Conservation (phyloP, 2,113 vertebrate genomes). For the Gopherus flavomarginatus region DNA sequence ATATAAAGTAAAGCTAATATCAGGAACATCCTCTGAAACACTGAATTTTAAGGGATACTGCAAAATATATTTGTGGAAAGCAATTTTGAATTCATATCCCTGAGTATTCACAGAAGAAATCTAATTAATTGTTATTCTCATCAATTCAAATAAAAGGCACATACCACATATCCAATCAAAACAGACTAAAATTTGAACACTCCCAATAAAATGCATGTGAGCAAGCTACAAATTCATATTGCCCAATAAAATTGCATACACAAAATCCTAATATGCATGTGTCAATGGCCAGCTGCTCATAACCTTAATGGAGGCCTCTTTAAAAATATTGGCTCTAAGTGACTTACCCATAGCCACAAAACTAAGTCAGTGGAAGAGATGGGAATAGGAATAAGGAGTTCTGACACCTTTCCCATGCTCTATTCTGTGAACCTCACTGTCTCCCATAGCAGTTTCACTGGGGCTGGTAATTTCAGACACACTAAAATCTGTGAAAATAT, state of each 20-base stretch:
- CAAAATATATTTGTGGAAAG: neutral
- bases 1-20: neutral
- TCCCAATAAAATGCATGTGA: neutral
- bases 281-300: neutral
- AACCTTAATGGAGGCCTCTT: neutral
- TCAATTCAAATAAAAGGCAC: neutral
- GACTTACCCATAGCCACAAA: neutral
- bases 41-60: neutral
- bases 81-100: neutral
- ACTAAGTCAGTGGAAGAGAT: neutral
- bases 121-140: neutral
- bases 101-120: neutral
- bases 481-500: neutral
- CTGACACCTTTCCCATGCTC: neutral
- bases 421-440: neutral
- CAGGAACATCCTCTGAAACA: neutral
- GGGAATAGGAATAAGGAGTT: too few relatives aligned
- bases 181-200: neutral
- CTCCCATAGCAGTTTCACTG: neutral
- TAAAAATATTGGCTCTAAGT: neutral
- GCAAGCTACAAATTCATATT: neutral
- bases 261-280: neutral
- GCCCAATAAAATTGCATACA: neutral
- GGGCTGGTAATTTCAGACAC: neutral
- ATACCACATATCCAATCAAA: neutral